Base-by-base conservation (phyloP, 2,113 vertebrate species). In the Melanostigma gelatinosum region DNA sequence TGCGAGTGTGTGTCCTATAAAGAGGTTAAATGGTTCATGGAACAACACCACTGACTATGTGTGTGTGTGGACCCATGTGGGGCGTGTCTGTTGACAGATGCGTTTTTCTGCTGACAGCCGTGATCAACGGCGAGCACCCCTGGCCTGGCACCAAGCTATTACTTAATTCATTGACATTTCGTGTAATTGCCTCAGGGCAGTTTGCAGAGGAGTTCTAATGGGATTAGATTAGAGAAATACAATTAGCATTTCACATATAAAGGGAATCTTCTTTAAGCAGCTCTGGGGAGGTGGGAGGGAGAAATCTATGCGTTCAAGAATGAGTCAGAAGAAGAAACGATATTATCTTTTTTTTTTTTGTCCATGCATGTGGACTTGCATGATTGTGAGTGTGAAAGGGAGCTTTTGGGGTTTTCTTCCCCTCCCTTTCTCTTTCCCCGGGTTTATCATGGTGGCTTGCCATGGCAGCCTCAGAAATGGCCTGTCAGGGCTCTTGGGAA, bases 91-190 rank as follows among this genome's bases (percentile, higher is more conserved):
- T 92, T 93, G 94, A 94, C 92, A 91, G 89, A 93, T 91, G 91
- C 63, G 79, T 90, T 86, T 91, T 94, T 89, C 85, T 92, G 93
- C 93, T 94, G 94, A 94, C 94, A 93, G 89, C 64, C 67, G 84
- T 92, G 92, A 92, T 94, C 88, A 92, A 87, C 91, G 66, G 89
- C 46, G 80, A 92, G 91, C 85, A 73, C 72, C 86, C 77, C 91
- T 93, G 93, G 93, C 92, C 88, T 71, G 81, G 72, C 91, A 94
- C 93, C 93, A 93, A 94, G 93, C 91, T 94, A 94, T 93, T 94
- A 94, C 93, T 94, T 94, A 94, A 95, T 95, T 94, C 93, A 94
- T 91, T 94, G 93, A 94, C 93, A 94, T 95, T 95, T 94, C 80
- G 89, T 89, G 92, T 95, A 94, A 94, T 94, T 94, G 92, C 92